Evolutionary conservation across 2,797 vertebrate species (phyloP).

Genomic region (Tapirus indicus): DNA sequence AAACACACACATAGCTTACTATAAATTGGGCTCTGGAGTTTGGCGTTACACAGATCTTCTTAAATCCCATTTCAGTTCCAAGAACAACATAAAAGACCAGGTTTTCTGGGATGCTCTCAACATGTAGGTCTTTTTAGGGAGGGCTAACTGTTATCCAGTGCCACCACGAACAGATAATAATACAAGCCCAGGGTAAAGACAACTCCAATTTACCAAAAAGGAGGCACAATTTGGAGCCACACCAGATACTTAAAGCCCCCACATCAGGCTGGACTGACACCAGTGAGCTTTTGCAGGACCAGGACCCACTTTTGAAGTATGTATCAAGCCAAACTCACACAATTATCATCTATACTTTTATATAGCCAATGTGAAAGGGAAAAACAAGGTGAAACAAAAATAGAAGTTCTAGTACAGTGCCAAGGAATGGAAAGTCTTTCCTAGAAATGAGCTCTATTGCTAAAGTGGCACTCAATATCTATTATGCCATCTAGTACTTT

Average conservation of each 20-base stretch:
- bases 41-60: neutral
- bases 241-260: neutral
- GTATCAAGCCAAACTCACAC: slow-evolving; percentile 19
- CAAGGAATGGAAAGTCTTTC: slow-evolving; percentile 66
- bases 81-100: neutral
- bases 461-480: neutral
- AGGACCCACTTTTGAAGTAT: neutral
- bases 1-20: neutral
- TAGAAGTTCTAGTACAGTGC: slow-evolving; percentile 18
- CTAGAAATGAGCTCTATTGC: slow-evolving; percentile 64
- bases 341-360: neutral
- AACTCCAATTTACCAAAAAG: neutral
- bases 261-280: neutral
- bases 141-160: neutral
- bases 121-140: slow-evolving; percentile 8
- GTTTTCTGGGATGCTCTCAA: slow-evolving; percentile 11
- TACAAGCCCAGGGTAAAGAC: neutral
- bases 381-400: slow-evolving; percentile 69
- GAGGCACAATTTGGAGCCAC: neutral
- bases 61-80: neutral
- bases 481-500: slow-evolving; percentile 23
- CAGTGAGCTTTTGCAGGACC: neutral
- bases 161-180: neutral
- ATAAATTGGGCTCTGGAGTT: neutral
- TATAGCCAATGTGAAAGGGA: neutral